Evolutionary conservation across 1,140 invertebrate genomes (phyloP).

Genomic region (Cherax quadricarinatus): DNA sequence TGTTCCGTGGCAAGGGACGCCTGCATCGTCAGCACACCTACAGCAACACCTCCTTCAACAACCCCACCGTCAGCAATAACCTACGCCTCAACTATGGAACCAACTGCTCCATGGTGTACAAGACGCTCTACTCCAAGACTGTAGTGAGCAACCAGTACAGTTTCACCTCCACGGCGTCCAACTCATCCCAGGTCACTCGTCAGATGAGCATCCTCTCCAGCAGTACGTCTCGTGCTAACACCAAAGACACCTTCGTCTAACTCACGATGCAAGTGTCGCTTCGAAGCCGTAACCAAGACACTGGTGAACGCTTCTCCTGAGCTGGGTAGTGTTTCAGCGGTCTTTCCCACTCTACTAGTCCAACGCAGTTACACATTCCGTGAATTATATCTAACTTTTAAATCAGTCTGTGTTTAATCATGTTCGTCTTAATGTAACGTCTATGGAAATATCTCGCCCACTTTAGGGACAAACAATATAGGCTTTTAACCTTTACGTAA

Average conservation of each 20-base stretch:
- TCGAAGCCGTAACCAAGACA: neutral
- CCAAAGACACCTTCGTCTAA: slow-evolving; percentile 36
- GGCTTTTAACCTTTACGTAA: too few relatives aligned
- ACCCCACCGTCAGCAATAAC: slow-evolving; percentile 47
- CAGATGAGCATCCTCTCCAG: slow-evolving; percentile 15
- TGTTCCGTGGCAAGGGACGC: slow-evolving; percentile 28
- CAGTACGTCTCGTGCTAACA: neutral
- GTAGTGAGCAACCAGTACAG: slow-evolving; percentile 45
- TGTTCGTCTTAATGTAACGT: neutral
- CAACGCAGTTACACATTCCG: neutral
- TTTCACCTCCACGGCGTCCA: slow-evolving; percentile 32
- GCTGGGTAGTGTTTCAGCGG: neutral
- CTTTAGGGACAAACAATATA: neutral
- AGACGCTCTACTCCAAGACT: slow-evolving; percentile 42
- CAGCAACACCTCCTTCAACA: slow-evolving; percentile 60
- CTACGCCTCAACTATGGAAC: slow-evolving; percentile 53
- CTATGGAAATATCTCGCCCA: neutral
- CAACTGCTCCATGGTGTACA: slow-evolving; percentile 64
- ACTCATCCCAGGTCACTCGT: slow-evolving; percentile 44
- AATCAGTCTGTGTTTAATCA: neutral
- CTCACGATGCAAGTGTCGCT: too few relatives aligned
- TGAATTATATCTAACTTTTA: neutral
- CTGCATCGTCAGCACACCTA: slow-evolving; percentile 19
- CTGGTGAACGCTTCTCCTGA: neutral
- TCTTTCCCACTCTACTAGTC: too few relatives aligned